Evolutionary conservation across 2,113 vertebrate genomes (phyloP), one percentile per base, ranked within the genome.

Genomic region (Engystomops pustulosus): DNA sequence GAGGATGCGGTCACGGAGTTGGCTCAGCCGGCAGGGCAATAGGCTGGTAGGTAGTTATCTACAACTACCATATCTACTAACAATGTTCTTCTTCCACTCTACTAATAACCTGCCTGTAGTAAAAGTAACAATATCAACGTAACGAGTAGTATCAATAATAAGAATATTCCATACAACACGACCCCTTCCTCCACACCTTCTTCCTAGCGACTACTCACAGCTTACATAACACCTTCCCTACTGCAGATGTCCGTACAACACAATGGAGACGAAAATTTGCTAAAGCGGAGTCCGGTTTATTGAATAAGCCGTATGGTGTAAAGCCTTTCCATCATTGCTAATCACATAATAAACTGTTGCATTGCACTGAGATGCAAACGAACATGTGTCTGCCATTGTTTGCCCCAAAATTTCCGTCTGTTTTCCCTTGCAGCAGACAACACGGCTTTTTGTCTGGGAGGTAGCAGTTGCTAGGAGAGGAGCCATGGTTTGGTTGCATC

Each of bases 391-490:
- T 93, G 84, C 87, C 87, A 93, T 93, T 93, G 88, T 93, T 78
- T 85, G 89, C 89, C 89, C 89, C 38, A 71, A 78, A 74, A 85
- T 91, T 89, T 92, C 89, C 51, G 86, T 91, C 87, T 89, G 79
- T 90, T 91, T 86, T 86, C 89, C 76, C 69, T 90, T 90, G 88
- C 85, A 90, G 88, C 67, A 89, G 87, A 88, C 87, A 90, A 85
- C 89, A 86, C 90, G 90, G 86, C 89, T 92, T 90, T 91, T 90
- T 86, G 60, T 55, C 60, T 44, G 85, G 88, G 87, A 88, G 87
- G 81, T 82, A 88, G 88, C 85, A 86, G 93, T 95, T 94, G 94
- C 93, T 94, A 94, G 92, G 94, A 90, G 92, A 94, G 89, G 89
- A 87, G 88, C 88, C 89, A 23, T 89, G 89, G 85, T 84, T 87